Evolutionary conservation across 2,797 vertebrate species (phyloP).

Genomic region (Spea hammondii): DNA sequence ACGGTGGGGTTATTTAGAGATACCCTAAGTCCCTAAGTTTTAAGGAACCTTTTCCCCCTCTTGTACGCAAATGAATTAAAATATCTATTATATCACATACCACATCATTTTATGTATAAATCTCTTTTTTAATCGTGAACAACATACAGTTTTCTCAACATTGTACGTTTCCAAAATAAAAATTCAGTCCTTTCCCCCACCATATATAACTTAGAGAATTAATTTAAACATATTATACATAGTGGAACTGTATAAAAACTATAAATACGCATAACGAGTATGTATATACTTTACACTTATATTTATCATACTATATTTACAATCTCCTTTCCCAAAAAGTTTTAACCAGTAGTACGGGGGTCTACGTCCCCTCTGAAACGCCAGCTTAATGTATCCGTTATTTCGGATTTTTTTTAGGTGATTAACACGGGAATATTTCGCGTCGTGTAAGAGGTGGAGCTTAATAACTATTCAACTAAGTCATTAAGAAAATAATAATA

Average conservation of each 20-base stretch:
- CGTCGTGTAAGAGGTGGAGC: too few relatives aligned
- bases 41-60: too few relatives aligned
- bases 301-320: conserved; percentile 30
- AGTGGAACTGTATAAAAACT: conserved; percentile 26
- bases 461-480: too few relatives aligned
- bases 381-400: too few relatives aligned
- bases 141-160: conserved; percentile 25
- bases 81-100: conserved; percentile 12
- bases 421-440: too few relatives aligned
- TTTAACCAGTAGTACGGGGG: not conserved
- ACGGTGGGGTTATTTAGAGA: too few relatives aligned
- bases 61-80: not conserved
- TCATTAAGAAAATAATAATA: too few relatives aligned
- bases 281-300: conserved; percentile 36
- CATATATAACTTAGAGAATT: conserved; percentile 47
- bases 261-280: conserved; percentile 38
- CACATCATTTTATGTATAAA: conserved; percentile 24
- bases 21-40: too few relatives aligned
- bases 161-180: conserved; percentile 18
- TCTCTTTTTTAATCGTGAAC: conserved; percentile 39
- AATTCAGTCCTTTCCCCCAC: not conserved
- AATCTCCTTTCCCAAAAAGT: not conserved
- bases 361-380: too few relatives aligned
- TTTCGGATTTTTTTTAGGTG: too few relatives aligned
- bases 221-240: conserved; percentile 42